Evolutionary conservation across 2,888 invertebrate genomes (phyloP), one percentile per base, ranked within the genome.

Genomic region (Chymomyza procnemis): DNA sequence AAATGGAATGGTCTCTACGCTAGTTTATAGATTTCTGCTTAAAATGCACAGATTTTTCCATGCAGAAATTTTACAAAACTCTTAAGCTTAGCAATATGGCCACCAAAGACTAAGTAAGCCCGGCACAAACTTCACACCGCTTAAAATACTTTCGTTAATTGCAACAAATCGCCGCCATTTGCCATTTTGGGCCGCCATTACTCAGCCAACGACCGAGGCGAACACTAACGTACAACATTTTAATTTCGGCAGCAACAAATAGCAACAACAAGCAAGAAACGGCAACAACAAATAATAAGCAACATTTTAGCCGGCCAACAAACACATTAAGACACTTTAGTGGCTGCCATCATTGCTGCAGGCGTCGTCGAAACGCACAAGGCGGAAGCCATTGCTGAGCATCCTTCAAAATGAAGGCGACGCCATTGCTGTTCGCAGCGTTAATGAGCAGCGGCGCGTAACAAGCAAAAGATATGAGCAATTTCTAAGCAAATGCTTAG

Each of bases 81-180:
- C 26, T 26, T 6, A 8, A 26, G 26, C 26, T 26, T 26, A 26
- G 26, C 26, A 26, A 26, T 3, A 6, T 26, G 26, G 6, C 6
- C 26, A 4, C 6, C 4, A 26, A 4, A 26, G 26, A 26, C 26
- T 26, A 6, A 26, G 6, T 26, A 1, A 26, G 26, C 26, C 26
- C 16, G 19, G 5, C n/a, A n/a, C n/a, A 54, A 70, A 76, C 75
- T 73, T 75, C 18, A 12, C 6, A 21, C 22, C 19, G 26, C 14
- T 74, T 70, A 76, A 61, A 65, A 64, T 66, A 69, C 56, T 67
- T 59, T 61, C 72, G 78, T 76, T 83, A 83, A 83, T 83, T 83
- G 78, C 84, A 84, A 80, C 86, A 85, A 83, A 84, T 83, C 69
- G 86, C 74, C 72, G 71, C 71, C 79, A 79, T 84, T 84, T 78